phyloP scores from a whole-genome alignment of 2,888 invertebrate genomes.

The Polydrusus tereticollis region DNA sequence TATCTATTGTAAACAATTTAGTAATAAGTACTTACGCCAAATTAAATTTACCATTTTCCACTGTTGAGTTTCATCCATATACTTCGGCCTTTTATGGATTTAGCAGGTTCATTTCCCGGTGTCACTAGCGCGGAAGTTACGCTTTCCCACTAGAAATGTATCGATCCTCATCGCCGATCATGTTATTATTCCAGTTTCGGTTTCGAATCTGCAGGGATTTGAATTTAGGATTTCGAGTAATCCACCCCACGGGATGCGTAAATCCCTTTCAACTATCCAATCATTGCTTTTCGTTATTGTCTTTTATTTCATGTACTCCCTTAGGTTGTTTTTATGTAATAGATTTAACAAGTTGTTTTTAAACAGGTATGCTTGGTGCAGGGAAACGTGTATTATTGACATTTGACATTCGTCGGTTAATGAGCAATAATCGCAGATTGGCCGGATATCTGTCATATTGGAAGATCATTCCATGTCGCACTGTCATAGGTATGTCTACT shows the following conservation, averaged over 20 bases:
- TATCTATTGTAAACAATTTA: background rate
- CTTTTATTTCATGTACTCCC: slow-evolving; percentile 24
- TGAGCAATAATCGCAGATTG: too few relatives aligned
- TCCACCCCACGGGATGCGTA: slow-evolving; percentile 49
- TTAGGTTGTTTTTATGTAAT: slow-evolving; percentile 33
- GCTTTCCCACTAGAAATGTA: slow-evolving; percentile 45
- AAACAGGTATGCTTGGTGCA: too few relatives aligned
- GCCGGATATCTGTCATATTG: too few relatives aligned
- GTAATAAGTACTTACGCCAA: background rate
- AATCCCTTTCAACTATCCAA: slow-evolving; percentile 49
- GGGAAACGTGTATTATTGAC: too few relatives aligned
- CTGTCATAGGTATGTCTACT: too few relatives aligned
- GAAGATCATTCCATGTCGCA: too few relatives aligned
- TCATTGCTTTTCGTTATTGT: slow-evolving; percentile 48
- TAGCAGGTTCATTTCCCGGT: slow-evolving; percentile 42
- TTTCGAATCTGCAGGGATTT: slow-evolving; percentile 50
- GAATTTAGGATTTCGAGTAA: slow-evolving; percentile 52
- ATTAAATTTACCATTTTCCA: background rate
- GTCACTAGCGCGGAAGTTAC: slow-evolving; percentile 49
- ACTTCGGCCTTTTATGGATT: slow-evolving; percentile 29
- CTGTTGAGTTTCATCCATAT: background rate
- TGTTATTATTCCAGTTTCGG: slow-evolving; percentile 50
- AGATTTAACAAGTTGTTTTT: slow-evolving; percentile 43
- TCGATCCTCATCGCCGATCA: slow-evolving; percentile 48
- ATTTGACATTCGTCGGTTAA: too few relatives aligned